Base-by-base conservation (phyloP, 2,888 invertebrate genomes). In the Chironomus riparius region DNA sequence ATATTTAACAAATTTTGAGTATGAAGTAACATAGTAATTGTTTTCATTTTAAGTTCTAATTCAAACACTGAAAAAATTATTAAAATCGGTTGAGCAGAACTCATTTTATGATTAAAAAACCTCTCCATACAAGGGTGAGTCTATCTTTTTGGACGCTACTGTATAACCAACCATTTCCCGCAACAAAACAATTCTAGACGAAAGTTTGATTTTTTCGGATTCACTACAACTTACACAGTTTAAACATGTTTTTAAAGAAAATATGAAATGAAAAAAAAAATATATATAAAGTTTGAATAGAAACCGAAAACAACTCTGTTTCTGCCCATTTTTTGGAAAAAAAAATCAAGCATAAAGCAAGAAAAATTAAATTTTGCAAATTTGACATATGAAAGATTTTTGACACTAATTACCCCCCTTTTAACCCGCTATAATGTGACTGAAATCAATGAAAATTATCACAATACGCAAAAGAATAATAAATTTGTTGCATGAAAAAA, bases 261-360 rank as follows among this genome's bases (percentile, higher is more conserved):
- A 70, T 7, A 69, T 47, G 7, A 47, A 21, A 70, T n/a, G 28
- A 28, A 28, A 68, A 38, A 38, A 38, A 28, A 28, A 5, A n/a
- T n/a, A 6, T 56, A 56, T 50, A 56, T 18, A 56, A 56, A 18
- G 56, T 56, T 18, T 56, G 56, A 56, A 56, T 18, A 48, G 47
- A 70, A 70, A 70, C 70, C 70, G 21, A 70, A 48, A 50, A 56
- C 38, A 15, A 68, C 24, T 68, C 70, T 70, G 70, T 18, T 70
- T 70, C 70, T 70, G 70, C 70, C 70, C 70, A 70, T 47, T 70
- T 68, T 68, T 56, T 56, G 56, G 15, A 56, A 56, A 56, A 56
- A 56, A 4, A 38, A 38, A 38, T 38, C 38, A 38, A 38, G 38
- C 38, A 38, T 10, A 38, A 38, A 24, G 28, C 28, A 28, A 28